A percentile compares a stretch with the other conserved stretches of the same genome.
Evolutionary conservation across 2,888 invertebrate species (phyloP).

Genomic region (Dione juno): DNA sequence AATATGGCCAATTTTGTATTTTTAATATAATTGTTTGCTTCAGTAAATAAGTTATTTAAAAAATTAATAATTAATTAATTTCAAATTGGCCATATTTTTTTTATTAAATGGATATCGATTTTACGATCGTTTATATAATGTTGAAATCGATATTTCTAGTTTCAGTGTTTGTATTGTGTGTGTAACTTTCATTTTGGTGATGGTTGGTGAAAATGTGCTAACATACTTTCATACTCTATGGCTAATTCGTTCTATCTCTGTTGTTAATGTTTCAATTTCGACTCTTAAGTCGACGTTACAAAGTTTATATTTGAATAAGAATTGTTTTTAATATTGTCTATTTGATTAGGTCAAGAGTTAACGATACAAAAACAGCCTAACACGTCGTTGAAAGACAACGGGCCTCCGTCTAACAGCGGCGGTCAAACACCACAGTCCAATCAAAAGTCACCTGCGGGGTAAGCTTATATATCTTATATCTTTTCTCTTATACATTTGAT

Average conservation of each 20-base stretch:
- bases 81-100: slow-evolving; percentile 36
- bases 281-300: slow-evolving; percentile 20
- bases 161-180: slow-evolving; percentile 47
- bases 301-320: slow-evolving; percentile 18
- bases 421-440: slow-evolving; percentile 80
- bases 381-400: slow-evolving; percentile 91
- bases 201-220: slow-evolving; percentile 84
- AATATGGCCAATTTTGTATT: slow-evolving; percentile 33
- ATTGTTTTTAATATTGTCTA: slow-evolving; percentile 29
- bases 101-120: slow-evolving; percentile 17
- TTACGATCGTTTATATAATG: slow-evolving; percentile 1
- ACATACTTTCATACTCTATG: slow-evolving; percentile 81
- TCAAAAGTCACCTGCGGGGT: slow-evolving; percentile 89
- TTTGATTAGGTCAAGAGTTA: slow-evolving; percentile 89
- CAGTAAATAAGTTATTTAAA: too few species aligned
- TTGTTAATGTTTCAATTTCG: slow-evolving; percentile 35
- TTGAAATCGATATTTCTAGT: slow-evolving; percentile 40
- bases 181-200: slow-evolving; percentile 68
- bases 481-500: too few species aligned
- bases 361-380: slow-evolving; percentile 98
- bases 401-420: slow-evolving; percentile 78
- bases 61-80: not conserved
- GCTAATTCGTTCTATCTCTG: slow-evolving; percentile 74
- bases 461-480: slow-evolving; percentile 73
- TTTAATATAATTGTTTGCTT: not conserved